Evolutionary conservation across 2,113 vertebrate genomes (phyloP), one percentile per base, ranked within the genome.

Genomic region (Pluvialis apricaria): DNA sequence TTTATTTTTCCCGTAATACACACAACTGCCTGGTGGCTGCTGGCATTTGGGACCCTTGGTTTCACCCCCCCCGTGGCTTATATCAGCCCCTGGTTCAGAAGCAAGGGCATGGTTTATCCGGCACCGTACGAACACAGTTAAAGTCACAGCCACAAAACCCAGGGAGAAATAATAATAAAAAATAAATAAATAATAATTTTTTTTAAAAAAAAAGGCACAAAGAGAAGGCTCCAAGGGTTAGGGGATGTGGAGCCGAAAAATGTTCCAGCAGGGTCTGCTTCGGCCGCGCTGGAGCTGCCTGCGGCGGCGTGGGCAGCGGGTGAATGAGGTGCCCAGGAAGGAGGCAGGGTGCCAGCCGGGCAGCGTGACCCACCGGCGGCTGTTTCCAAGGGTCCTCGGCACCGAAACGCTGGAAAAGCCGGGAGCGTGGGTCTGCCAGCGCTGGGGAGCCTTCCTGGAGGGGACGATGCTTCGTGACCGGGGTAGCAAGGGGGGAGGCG

Each of bases 251-350:
- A 77, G 88, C 65, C 0, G n/a, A 97, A 92, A 96, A 95, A 95
- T 92, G 93, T 95, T 49, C 68, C 72, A 1, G 64, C 40, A 8
- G 86, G 11, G 90, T 86, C 8, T 93, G 72, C 92, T 51, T 71
- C 14, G 13, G 55, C 51, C 7, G 0, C 11, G 17, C 80, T 73
- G 81, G 91, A 85, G 90, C 90, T 91, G 92, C 77, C 90, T 29
- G 34, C 15, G 10, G 51, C 3, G 4, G n/a, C 13, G 0, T 52
- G 52, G 79, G 32, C 62, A 94, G 85, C 2, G 28, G 82, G 58
- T 90, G 91, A 95, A 88, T 95, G 95, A 40, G 80, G 72, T 78
- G 81, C 80, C 77, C 95, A 96, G 96, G 95, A 96, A 96, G 92
- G 93, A 44, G 82, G 92, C 92, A 71, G 76, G 71, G 78, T 90